Conservation (phyloP, 2,113 vertebrate genomes). For the Austrofundulus limnaeus region DNA sequence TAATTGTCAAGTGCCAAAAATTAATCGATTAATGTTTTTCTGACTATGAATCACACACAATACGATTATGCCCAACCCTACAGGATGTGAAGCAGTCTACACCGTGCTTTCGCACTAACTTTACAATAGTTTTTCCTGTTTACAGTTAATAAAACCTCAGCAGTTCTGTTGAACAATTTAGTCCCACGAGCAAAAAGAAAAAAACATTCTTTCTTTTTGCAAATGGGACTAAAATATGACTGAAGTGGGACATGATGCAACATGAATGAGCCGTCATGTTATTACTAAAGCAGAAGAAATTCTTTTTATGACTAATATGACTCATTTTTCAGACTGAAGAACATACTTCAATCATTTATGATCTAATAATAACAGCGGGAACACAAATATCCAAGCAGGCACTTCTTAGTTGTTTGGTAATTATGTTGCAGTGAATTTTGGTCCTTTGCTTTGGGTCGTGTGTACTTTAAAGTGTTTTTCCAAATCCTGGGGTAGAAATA, state of each 20-base stretch:
- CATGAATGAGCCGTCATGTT: background rate
- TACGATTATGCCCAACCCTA: no score
- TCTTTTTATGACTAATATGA: background rate
- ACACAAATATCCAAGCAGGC: conserved; percentile 12
- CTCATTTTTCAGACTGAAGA: background rate
- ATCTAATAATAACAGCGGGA: background rate
- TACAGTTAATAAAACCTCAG: background rate
- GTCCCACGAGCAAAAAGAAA: background rate
- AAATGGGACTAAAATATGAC: no score
- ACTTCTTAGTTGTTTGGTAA: conserved; percentile 39
- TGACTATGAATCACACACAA: no score
- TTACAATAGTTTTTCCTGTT: background rate
- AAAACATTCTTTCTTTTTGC: background rate
- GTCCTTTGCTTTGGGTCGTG: background rate
- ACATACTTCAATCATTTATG: background rate
- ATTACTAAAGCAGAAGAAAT: background rate
- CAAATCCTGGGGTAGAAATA: no score
- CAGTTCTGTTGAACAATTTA: background rate
- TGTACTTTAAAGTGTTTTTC: conserved; percentile 30
- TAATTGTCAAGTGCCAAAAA: no score
- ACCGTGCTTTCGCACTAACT: background rate
- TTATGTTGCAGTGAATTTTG: conserved; percentile 36
- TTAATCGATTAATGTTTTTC: no score
- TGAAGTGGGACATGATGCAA: background rate
- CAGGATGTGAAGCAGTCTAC: no score